phyloP scores from a whole-genome alignment of 2,797 vertebrate species.

The Rhynchonycteris naso region DNA sequence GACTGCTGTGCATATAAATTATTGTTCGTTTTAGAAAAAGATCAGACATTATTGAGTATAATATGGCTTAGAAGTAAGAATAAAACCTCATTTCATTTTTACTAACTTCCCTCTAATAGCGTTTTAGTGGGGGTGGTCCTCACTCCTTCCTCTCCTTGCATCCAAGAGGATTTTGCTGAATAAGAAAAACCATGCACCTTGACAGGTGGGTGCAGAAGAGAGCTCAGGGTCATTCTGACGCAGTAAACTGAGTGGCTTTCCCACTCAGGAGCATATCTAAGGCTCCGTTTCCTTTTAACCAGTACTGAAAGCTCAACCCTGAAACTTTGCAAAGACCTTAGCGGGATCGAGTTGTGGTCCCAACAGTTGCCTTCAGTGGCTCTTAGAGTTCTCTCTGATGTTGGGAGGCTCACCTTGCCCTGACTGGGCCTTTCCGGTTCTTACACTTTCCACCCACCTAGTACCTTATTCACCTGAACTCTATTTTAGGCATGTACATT shows the following conservation, averaged over 20 bases:
- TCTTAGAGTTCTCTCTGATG: neutral
- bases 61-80: conserved; percentile 48
- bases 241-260: neutral
- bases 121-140: neutral
- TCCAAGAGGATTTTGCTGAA: neutral
- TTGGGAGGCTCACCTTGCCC: neutral
- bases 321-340: neutral
- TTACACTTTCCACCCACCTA: neutral
- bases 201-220: neutral
- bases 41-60: conserved; percentile 43
- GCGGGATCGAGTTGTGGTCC: neutral
- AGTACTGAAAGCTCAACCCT: neutral
- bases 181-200: neutral
- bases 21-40: conserved; percentile 57
- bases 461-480: conserved; percentile 39
- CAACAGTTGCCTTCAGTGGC: neutral
- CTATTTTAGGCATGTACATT: conserved; percentile 58
- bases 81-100: conserved; percentile 49
- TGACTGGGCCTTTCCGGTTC: neutral
- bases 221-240: neutral
- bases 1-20: conserved; percentile 62
- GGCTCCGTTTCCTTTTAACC: neutral
- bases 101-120: neutral
- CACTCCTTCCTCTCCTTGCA: neutral
- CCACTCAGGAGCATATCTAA: neutral